phyloP scores from a whole-genome alignment of 2,797 vertebrate genomes.

The Semotilus atromaculatus region DNA sequence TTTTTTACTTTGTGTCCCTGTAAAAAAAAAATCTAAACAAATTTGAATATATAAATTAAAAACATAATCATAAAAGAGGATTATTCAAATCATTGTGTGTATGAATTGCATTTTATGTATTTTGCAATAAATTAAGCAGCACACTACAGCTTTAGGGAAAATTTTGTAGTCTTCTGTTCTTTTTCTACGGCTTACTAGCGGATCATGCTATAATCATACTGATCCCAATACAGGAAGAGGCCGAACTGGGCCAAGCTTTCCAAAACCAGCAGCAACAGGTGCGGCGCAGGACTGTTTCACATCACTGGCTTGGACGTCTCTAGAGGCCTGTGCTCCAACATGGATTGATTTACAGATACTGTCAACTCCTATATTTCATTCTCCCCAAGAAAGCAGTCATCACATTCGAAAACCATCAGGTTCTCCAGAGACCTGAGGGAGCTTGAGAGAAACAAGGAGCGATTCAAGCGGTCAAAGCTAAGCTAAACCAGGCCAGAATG shows the following conservation, averaged over 20 bases:
- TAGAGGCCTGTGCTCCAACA: conserved; percentile 22
- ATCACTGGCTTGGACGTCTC: conserved; percentile 19
- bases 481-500: conserved; percentile 29
- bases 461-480: conserved; percentile 25
- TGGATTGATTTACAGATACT: conserved; percentile 41
- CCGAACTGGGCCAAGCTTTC: not conserved
- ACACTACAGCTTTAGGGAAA: not conserved
- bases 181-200: not conserved
- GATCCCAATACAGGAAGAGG: not conserved
- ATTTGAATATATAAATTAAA: not conserved
- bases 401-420: conserved; percentile 14
- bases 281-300: not conserved
- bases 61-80: not conserved
- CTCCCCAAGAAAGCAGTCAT: conserved; percentile 19
- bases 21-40: not conserved
- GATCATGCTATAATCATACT: not conserved
- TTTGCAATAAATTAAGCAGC: not conserved
- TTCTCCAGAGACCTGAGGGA: conserved; percentile 20
- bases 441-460: conserved; percentile 25
- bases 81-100: not conserved
- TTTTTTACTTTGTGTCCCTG: too few species aligned
- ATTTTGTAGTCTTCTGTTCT: not conserved
- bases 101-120: not conserved
- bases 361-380: conserved; percentile 44
- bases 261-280: conserved; percentile 18